A percentile compares a stretch with the other conserved stretches of the same genome.
Evolutionary conservation across 2,113 vertebrate species (phyloP).

Genomic region (Megaceryle maxima): DNA sequence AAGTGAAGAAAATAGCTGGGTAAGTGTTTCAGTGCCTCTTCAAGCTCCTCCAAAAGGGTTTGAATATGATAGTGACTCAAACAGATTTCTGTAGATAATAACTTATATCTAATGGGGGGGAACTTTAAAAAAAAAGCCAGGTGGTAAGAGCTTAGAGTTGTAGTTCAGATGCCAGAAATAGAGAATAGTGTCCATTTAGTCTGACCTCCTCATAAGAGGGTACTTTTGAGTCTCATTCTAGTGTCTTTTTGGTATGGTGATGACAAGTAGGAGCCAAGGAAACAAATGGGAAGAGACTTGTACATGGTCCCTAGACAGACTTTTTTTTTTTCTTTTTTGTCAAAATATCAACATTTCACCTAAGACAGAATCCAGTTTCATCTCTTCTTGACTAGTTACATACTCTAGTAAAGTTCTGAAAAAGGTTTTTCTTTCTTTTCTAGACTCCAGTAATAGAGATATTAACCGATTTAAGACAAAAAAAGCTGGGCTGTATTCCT

Average conservation of each 20-base stretch:
- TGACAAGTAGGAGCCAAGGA: not conserved
- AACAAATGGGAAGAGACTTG: not conserved
- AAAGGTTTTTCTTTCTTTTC: not conserved
- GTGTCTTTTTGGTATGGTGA: not conserved
- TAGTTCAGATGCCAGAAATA: not conserved
- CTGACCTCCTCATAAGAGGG: not conserved
- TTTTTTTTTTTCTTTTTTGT: not conserved
- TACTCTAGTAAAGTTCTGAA: not conserved
- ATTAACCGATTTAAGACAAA: conserved; percentile 20
- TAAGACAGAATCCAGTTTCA: not conserved
- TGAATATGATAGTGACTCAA: not conserved
- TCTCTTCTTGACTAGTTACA: not conserved
- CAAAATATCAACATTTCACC: not conserved
- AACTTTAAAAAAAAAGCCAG: not conserved
- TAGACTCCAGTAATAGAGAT: not conserved
- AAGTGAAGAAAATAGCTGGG: not conserved
- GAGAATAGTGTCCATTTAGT: not conserved
- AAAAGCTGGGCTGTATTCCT: not conserved
- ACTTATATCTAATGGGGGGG: not conserved
- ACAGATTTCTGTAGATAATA: not conserved
- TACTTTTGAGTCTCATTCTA: not conserved
- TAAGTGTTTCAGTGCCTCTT: not conserved
- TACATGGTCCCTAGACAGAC: not conserved
- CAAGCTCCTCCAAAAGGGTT: not conserved
- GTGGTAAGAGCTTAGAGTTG: not conserved